Base-by-base conservation (phyloP, 2,888 invertebrate genomes). In the Thysanoteuthis rhombus region DNA sequence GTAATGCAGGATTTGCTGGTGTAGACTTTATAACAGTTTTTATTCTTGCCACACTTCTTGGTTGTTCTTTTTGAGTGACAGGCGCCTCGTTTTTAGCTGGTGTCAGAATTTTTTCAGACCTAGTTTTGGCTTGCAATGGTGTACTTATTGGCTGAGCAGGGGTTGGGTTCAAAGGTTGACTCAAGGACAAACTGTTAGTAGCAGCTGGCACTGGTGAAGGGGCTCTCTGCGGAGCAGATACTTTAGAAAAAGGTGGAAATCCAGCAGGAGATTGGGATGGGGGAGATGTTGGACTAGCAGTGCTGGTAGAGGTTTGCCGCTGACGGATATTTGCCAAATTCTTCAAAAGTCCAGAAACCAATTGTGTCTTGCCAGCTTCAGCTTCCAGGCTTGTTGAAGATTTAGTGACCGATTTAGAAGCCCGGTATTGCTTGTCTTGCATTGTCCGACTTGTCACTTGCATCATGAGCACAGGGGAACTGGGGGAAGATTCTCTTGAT, bases 311-410 rank as follows among this genome's bases (percentile, higher is more conserved):
- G 22, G 12, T 39, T 93, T 95, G 94, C 89, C 94, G 95, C 10
- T 94, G 93, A 40, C 96, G 94, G 32, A 96, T 95, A 94, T 94
- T 94, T 36, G 96, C 95, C 93, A 96, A 94, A 94, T 95, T 95
- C 94, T 95, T 95, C 39, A 96, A 93, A 16, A 96, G 92, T 22
- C 96, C 96, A 90, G 95, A 95, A 42, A 95, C 94, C 36, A 96
- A 95, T 93, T 94, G 93, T 93, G 94, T 94, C 38, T 95, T 93
- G 52, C 40, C 90, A 38, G 38, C 58, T 19, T 89, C 93, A 32
- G 90, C 36, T 36, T 93, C 93, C 10, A 52, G 32, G 5, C 47
- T 58, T 90, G 93, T 39, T 3, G 90, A n/a, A 38, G 39, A 52
- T 10, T 38, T 58, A 8, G 45, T 52, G 94, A 94, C 93, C 94